Evolutionary conservation across 2,113 vertebrate genomes (phyloP), one percentile per base, ranked within the genome.

Genomic region (Hymenochirus boettgeri): DNA sequence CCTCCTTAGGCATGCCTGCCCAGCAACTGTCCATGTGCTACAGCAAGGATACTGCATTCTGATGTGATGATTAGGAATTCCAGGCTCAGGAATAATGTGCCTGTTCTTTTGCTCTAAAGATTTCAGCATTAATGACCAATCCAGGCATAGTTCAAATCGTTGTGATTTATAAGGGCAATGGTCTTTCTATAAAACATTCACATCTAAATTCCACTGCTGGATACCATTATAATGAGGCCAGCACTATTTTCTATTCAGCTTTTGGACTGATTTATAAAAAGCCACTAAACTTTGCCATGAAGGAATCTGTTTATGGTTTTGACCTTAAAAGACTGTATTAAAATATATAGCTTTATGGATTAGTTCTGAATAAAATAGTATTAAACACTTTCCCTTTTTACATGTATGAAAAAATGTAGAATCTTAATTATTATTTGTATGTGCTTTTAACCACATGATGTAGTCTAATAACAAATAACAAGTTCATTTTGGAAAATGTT

Each of bases 121-220:
- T 33, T 11, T 66, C n/a, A 2, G 22, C 19, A 2, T 51, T 19
- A 21, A 39, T 7, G 3, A 1, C 18, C 26, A 8, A 60, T 35
- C 1, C 0, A 8, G 7, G 1, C 31, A 4, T 12, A 4, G 21
- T n/a, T 50, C 12, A 0, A 45, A 25, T 37, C 25, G 69, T 70
- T 61, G 57, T 8, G 47, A 57, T 75, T 72, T 47, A 2, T 7
- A 4, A 7, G 1, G 29, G 23, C 22, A 18, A 19, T 25, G 56
- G 1, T 27, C 58, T n/a, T 52, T 59, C 48, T 57, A 65, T 47
- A 54, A n/a, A 13, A 60, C 35, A 24, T 57, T 48, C 17, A 6
- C 42, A 37, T 53, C 55, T 50, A 11, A 50, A 48, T n/a, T 57
- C 63, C 54, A 50, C 3, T 65, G 22, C 37, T 57, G 62, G 45